Conservation (phyloP, 2,797 vertebrate species). For the Argentina silus region DNA sequence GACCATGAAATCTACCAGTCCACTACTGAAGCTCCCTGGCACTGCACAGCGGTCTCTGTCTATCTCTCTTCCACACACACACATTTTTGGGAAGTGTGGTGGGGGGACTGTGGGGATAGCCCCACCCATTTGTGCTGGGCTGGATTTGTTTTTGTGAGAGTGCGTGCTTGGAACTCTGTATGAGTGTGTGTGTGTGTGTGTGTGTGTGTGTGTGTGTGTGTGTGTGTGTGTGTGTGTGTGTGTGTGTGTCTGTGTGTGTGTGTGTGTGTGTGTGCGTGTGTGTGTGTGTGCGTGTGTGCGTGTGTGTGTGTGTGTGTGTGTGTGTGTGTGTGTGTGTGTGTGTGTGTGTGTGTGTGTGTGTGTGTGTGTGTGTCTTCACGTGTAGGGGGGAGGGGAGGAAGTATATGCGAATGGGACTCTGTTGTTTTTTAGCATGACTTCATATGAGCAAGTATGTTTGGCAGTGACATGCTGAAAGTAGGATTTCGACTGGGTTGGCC, state of each 20-base stretch:
- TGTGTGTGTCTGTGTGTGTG: neutral
- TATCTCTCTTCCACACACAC: conserved; percentile 20
- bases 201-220: neutral
- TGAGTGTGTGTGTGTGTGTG: neutral
- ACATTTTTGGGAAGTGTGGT: conserved; percentile 50
- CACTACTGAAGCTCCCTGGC: conserved; percentile 12
- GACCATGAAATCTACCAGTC: conserved; percentile 35
- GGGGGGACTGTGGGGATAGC: conserved; percentile 36
- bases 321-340: neutral
- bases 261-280: conserved; percentile 12
- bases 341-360: conserved; percentile 1
- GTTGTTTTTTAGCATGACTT: too few species aligned
- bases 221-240: conserved; percentile 16
- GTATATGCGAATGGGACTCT: too few species aligned
- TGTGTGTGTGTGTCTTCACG: neutral
- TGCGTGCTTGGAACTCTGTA: neutral
- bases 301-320: too few species aligned
- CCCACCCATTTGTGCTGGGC: conserved; percentile 51
- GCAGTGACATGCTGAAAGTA: too few species aligned
- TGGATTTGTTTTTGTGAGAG: conserved; percentile 32
- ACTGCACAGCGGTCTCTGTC: conserved; percentile 8
- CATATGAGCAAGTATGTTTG: too few species aligned
- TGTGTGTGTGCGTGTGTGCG: too few species aligned
- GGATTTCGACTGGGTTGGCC: too few species aligned
- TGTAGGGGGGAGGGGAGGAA: too few species aligned